Evolutionary conservation across 2,113 vertebrate genomes (phyloP), one percentile per base, ranked within the genome.

Genomic region (Hydrochoerus hydrochaeris): DNA sequence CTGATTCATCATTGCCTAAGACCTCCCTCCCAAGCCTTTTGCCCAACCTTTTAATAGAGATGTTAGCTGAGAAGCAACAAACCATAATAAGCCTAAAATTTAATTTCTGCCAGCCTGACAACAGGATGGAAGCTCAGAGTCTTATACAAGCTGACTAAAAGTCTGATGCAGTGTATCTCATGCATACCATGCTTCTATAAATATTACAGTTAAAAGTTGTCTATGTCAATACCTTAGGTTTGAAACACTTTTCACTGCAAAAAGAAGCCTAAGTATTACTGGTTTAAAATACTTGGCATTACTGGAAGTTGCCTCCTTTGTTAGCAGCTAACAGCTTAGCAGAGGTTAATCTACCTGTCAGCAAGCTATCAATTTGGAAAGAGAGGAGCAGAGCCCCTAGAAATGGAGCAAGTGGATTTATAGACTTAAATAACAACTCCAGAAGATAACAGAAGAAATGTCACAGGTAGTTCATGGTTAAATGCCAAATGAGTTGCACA

Each of bases 281-380:
- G 67, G 14, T 54, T 91, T 91, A 49, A 95, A 90, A 89, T 30
- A 54, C 32, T 67, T 60, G 26, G 30, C 26, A 44, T 94, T 90
- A 26, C 38, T 96, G 41, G 20, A 77, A 41, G 28, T 58, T 92
- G 52, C 35, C n/a, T 88, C 49, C 35, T 93, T 58, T 67, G 11
- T 38, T 65, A n/a, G 24, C 71, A 82, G 80, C 57, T 60, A 87
- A 90, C 38, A 88, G 65, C 11, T 88, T 41, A 93, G 44, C 92
- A 83, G 20, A 57, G 63, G 52, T 95, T 93, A 96, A 92, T 83
- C 63, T 92, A 85, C 54, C 24, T 90, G 32, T 88, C 54, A 81
- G 84, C 65, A 81, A 89, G 38, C 71, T 80, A 75, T 97, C 83
- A 94, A 93, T 92, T 81, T 96, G 91, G 91, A 96, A 96, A 95